Conservation (phyloP, 2,888 invertebrate species). For the Salpingus planirostris region DNA sequence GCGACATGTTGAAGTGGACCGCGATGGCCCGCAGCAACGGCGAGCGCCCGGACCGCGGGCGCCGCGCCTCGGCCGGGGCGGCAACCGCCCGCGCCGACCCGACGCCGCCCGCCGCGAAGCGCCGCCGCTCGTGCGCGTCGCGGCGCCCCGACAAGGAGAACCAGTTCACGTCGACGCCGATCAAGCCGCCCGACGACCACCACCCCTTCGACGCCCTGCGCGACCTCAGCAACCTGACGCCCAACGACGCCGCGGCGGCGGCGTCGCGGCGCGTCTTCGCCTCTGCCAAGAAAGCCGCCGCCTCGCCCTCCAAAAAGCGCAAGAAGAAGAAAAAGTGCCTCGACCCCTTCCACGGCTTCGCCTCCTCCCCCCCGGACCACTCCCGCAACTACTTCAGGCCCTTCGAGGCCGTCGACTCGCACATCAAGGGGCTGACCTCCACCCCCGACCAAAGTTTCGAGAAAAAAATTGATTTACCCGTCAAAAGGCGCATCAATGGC, state of each 20-base stretch:
- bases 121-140: slow-evolving; percentile 42
- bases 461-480: too few species aligned
- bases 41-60: slow-evolving; percentile 19
- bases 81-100: slow-evolving; percentile 30
- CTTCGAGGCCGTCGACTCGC: slow-evolving; percentile 36
- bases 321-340: slow-evolving; percentile 37
- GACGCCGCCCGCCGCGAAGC: slow-evolving; percentile 3
- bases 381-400: slow-evolving; percentile 30
- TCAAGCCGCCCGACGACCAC: slow-evolving; percentile 39
- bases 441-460: not conserved
- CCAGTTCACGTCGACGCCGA: slow-evolving; percentile 51
- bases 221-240: slow-evolving; percentile 56
- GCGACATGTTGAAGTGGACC: slow-evolving; percentile 54
- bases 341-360: slow-evolving; percentile 26
- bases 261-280: slow-evolving; percentile 16
- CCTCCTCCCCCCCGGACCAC: slow-evolving; percentile 17
- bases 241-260: slow-evolving; percentile 43
- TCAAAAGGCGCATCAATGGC: slow-evolving; percentile 25
- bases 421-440: slow-evolving; percentile 28
- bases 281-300: slow-evolving; percentile 21
- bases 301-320: slow-evolving; percentile 20
- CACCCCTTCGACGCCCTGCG: slow-evolving; percentile 43
- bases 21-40: slow-evolving; percentile 35
- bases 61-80: slow-evolving; percentile 16
- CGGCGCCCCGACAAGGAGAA: slow-evolving; percentile 48